phyloP scores from a whole-genome alignment of 1,140 invertebrate species.

The Polyergus mexicanus region DNA sequence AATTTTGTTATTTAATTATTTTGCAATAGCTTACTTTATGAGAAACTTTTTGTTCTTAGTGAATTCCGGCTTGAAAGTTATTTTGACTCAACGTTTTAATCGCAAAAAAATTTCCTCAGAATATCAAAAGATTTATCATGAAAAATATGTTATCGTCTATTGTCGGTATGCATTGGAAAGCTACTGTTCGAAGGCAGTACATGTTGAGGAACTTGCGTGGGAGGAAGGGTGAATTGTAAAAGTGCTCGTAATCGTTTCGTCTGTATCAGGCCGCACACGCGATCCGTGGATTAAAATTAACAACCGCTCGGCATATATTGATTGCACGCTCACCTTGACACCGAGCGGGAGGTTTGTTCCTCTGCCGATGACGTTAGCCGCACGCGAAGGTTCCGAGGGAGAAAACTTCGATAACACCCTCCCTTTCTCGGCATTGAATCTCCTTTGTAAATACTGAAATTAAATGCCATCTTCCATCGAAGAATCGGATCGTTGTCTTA shows the following conservation, averaged over 20 bases:
- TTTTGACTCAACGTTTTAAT: not conserved
- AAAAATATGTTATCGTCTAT: not conserved
- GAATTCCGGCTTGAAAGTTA: not conserved
- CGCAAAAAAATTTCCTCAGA: not conserved
- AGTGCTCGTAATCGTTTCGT: constrained; percentile 64
- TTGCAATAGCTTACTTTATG: not conserved
- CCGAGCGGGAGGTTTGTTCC: constrained; percentile 26
- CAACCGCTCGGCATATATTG: constrained; percentile 75
- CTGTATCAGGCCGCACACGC: constrained; percentile 65
- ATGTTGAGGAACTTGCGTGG: constrained; percentile 47
- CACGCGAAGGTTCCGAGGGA: constrained; percentile 28
- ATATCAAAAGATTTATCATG: not conserved
- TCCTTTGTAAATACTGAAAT: constrained; percentile 38
- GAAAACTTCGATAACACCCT: constrained; percentile 12
- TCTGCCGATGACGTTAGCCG: constrained; percentile 15
- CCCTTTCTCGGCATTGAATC: constrained; percentile 36
- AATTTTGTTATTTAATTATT: not conserved
- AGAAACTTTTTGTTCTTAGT: not conserved
- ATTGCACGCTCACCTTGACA: constrained; percentile 79
- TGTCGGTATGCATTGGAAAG: not conserved
- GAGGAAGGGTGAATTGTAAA: constrained; percentile 46
- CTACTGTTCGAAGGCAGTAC: constrained; percentile 1
- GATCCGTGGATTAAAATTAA: constrained; percentile 75
- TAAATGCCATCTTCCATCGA: constrained; percentile 19
- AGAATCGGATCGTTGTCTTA: constrained; percentile 31